Percentiles rank a stretch among this genome's conserved stretches.
These are phyloP conservation scores for Pavo muticus DNA, from an alignment of 2,113 vertebrate species.

Conservation along the genomic window DNA sequence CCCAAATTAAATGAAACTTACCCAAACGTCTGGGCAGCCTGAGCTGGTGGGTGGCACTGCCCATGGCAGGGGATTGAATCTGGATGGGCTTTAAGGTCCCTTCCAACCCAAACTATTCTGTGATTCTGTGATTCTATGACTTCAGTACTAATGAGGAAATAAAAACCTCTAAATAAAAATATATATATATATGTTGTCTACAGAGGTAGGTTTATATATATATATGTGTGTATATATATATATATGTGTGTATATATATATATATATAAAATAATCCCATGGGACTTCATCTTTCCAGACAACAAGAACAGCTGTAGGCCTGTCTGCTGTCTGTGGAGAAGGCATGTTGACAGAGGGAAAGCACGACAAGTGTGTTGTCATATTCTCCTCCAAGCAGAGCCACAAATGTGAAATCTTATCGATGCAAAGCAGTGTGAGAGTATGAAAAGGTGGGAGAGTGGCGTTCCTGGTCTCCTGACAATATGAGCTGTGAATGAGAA, in stretches of 20 bases:
- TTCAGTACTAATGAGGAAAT: background rate
- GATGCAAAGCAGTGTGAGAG: background rate
- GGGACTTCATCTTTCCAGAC: background rate
- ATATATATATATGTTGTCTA: too few relatives aligned
- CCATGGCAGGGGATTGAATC: too few relatives aligned
- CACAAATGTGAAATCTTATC: background rate
- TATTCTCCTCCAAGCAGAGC: background rate
- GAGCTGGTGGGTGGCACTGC: too few relatives aligned
- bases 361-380: background rate
- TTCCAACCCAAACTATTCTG: too few relatives aligned
- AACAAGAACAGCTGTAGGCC: background rate
- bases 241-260: too few relatives aligned
- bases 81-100: too few relatives aligned
- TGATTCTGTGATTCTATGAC: too few relatives aligned
- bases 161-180: background rate
- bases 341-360: background rate
- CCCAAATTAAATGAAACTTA: background rate
- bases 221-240: too few relatives aligned
- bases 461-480: background rate
- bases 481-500: background rate
- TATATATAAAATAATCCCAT: background rate
- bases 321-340: background rate
- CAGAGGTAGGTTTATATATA: too few relatives aligned
- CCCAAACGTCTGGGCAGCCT: background rate
- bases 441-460: background rate